Evolutionary conservation across 2,888 invertebrate genomes (phyloP).

Genomic region (Mesochorus sp.): DNA sequence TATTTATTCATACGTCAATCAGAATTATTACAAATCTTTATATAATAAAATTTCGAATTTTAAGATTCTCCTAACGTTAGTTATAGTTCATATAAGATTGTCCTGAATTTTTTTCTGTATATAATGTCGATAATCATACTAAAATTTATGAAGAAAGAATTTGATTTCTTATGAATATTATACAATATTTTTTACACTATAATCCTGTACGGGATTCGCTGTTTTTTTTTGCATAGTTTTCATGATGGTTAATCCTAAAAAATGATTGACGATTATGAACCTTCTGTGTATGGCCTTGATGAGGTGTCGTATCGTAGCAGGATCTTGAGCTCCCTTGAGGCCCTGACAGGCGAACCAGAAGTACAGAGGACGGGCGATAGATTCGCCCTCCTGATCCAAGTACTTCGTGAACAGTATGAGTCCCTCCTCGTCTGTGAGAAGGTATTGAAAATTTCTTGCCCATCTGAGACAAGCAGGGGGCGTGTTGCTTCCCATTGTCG

Average conservation of each 20-base stretch:
- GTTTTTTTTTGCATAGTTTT: not conserved
- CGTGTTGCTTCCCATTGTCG: conserved; percentile 80
- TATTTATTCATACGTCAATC: too few relatives aligned
- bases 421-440: conserved; percentile 94
- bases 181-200: too few relatives aligned
- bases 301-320: conserved; percentile 88
- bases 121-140: too few relatives aligned
- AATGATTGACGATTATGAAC: conserved; percentile 55
- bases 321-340: conserved; percentile 90
- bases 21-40: too few relatives aligned
- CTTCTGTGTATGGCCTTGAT: conserved; percentile 91
- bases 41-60: too few relatives aligned
- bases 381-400: conserved; percentile 90
- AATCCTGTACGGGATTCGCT: too few relatives aligned
- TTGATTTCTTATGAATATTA: too few relatives aligned
- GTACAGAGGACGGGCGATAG: conserved; percentile 91
- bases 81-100: too few relatives aligned
- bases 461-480: conserved; percentile 92
- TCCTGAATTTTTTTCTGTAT: too few relatives aligned
- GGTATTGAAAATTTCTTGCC: conserved; percentile 92
- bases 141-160: too few relatives aligned
- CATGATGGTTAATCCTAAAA: not conserved
- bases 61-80: too few relatives aligned
- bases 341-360: conserved; percentile 98
- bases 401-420: conserved; percentile 93